Percentiles rank a stretch among this genome's conserved stretches.
phyloP scores from a whole-genome alignment of 1,140 invertebrate species.

The Leptinotarsa defecta region DNA sequence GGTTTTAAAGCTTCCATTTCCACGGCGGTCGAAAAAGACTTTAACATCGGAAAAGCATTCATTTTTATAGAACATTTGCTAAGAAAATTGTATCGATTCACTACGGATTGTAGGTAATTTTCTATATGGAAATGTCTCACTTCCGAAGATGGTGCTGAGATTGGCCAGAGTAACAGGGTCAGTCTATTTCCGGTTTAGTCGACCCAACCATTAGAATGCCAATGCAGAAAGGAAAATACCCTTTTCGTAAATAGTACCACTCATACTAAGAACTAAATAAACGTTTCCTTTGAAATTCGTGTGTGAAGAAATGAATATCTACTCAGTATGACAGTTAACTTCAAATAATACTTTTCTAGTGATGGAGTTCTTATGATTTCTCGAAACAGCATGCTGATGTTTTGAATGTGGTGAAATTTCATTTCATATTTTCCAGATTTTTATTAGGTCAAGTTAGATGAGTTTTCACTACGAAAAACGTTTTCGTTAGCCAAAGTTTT shows the following conservation, averaged over 20 bases:
- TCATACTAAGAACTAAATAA: too few relatives aligned
- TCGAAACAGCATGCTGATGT: too few relatives aligned
- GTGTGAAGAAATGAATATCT: too few relatives aligned
- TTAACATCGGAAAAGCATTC: conserved; percentile 48
- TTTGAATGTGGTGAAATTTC: too few relatives aligned
- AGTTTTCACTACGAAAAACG: too few relatives aligned
- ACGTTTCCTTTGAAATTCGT: too few relatives aligned
- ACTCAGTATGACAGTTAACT: too few relatives aligned
- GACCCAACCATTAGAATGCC: conserved; percentile 15
- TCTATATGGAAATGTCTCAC: conserved; percentile 5
- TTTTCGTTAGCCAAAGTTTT: too few relatives aligned
- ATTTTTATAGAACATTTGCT: conserved; percentile 49
- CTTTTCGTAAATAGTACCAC: not conserved
- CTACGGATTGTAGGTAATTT: conserved; percentile 38
- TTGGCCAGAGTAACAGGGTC: conserved; percentile 38
- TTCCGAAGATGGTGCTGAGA: not conserved
- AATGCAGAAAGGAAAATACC: conserved; percentile 19
- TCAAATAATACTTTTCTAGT: too few relatives aligned
- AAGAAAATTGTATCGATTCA: conserved; percentile 48
- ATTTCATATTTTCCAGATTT: too few relatives aligned
- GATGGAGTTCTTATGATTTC: too few relatives aligned
- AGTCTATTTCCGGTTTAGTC: conserved; percentile 42
- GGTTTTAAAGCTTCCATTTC: conserved; percentile 22
- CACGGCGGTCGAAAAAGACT: conserved; percentile 23
- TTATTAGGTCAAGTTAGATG: too few relatives aligned